Evolutionary conservation across 1,140 invertebrate genomes (phyloP).

Genomic region (Prorops nasuta): DNA sequence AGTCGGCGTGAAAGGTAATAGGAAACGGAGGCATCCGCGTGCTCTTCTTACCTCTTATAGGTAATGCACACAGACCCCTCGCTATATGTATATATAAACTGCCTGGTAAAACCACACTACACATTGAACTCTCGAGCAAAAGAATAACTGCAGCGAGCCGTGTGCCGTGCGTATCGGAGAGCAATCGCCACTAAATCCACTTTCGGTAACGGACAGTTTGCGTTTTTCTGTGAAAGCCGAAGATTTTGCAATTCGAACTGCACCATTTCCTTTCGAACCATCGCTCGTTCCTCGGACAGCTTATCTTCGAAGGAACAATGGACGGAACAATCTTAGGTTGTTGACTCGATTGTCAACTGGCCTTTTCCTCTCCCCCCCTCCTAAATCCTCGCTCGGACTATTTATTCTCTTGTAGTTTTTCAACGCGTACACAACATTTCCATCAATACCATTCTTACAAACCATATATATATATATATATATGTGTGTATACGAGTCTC

Average conservation of each 20-base stretch:
- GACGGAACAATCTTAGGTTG: slow-evolving; percentile 38
- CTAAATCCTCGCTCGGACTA: slow-evolving; percentile 4
- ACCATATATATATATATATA: too few species aligned
- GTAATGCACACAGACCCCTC: background rate
- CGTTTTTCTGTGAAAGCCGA: slow-evolving; percentile 23
- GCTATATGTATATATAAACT: background rate
- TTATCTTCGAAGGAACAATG: slow-evolving; percentile 34
- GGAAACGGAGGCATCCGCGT: slow-evolving; percentile 3
- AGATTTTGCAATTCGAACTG: slow-evolving; percentile 22
- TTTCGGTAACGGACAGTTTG: slow-evolving; percentile 22
- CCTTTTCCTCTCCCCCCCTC: slow-evolving; percentile 21
- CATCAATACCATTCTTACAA: too few species aligned
- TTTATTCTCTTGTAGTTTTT: too few species aligned
- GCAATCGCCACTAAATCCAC: too few species aligned
- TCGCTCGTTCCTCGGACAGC: slow-evolving; percentile 24
- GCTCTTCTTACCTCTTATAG: background rate
- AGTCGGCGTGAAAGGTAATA: background rate
- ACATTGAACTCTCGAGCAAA: slow-evolving; percentile 7
- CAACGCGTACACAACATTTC: too few species aligned
- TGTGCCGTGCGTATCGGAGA: slow-evolving; percentile 1
- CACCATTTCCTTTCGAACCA: slow-evolving; percentile 38
- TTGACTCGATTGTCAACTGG: slow-evolving; percentile 38
- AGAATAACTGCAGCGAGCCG: slow-evolving; percentile 11
- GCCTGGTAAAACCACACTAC: background rate
- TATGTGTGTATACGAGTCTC: too few species aligned